Conservation (phyloP, 1,140 invertebrate species). For the Nebria ingens region DNA sequence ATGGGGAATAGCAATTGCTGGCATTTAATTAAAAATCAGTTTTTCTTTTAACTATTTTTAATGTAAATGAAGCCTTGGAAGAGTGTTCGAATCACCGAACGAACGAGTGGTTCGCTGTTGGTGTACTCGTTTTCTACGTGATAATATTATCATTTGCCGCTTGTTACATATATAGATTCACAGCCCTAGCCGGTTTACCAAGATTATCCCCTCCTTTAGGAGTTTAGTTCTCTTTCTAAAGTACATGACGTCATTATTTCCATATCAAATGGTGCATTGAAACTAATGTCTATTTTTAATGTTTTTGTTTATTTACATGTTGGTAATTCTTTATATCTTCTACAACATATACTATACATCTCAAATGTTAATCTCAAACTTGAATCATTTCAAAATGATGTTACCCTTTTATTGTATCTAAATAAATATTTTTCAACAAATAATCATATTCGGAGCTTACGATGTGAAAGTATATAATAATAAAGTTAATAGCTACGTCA, state of each 20-base stretch:
- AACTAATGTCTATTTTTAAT: background rate
- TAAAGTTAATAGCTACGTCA: too few relatives aligned
- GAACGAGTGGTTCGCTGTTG: background rate
- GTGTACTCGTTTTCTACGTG: background rate
- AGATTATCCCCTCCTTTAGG: slow-evolving; percentile 28
- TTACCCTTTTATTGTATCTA: background rate
- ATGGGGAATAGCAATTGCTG: slow-evolving; percentile 26
- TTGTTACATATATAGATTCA: slow-evolving; percentile 17
- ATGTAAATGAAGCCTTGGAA: slow-evolving; percentile 33
- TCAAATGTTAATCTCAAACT: background rate
- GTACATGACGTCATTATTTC: slow-evolving; percentile 29
- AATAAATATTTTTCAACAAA: background rate
- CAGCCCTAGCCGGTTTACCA: slow-evolving; percentile 30
- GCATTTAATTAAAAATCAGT: slow-evolving; percentile 33
- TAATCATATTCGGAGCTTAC: background rate
- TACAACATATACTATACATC: background rate
- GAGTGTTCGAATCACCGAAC: too few relatives aligned
- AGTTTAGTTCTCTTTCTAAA: slow-evolving; percentile 30
- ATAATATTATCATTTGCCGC: slow-evolving; percentile 18
- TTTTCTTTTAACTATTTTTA: slow-evolving; percentile 32
- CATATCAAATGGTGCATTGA: slow-evolving; percentile 11
- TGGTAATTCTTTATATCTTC: background rate
- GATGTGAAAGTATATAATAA: background rate
- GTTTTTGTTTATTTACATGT: background rate
- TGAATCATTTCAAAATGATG: background rate